Percentiles rank a stretch among this genome's conserved stretches.
Conservation (phyloP, 2,888 invertebrate genomes). For the Scelioninae gen. 1 region DNA sequence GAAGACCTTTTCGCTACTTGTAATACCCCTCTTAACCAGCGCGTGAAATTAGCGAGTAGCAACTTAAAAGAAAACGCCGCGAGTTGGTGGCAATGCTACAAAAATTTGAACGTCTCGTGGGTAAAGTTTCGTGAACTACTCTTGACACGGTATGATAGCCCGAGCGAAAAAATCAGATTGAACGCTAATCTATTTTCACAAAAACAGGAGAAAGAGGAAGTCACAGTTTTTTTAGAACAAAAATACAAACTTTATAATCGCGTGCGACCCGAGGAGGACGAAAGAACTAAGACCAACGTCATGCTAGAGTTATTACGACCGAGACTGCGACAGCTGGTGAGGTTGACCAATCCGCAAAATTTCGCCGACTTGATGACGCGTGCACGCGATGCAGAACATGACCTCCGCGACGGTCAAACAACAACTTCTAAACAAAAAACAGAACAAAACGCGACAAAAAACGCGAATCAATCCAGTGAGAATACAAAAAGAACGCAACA, state of each 20-base stretch:
- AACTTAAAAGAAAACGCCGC: constrained; percentile 9
- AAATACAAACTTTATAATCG: constrained; percentile 25
- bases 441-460: neutral
- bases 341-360: constrained; percentile 6
- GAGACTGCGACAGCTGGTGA: neutral
- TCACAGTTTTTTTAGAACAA: constrained; percentile 14
- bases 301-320: constrained; percentile 20
- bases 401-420: no score
- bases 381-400: no score
- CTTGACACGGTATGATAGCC: constrained; percentile 5
- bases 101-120: constrained; percentile 7
- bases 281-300: neutral
- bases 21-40: neutral
- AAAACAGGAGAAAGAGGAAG: constrained; percentile 16
- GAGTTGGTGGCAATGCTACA: constrained; percentile 42
- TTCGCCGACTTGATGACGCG: constrained; percentile 15
- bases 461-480: no score
- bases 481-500: no score
- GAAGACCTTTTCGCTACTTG: constrained; percentile 7
- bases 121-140: constrained; percentile 18
- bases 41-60: neutral
- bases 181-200: constrained; percentile 25
- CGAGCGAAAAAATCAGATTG: constrained; percentile 6
- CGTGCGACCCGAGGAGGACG: constrained; percentile 20
- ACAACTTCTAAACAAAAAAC: neutral